Evolutionary conservation across 2,888 invertebrate species (phyloP).

Genomic region (Fabriciana adippe): DNA sequence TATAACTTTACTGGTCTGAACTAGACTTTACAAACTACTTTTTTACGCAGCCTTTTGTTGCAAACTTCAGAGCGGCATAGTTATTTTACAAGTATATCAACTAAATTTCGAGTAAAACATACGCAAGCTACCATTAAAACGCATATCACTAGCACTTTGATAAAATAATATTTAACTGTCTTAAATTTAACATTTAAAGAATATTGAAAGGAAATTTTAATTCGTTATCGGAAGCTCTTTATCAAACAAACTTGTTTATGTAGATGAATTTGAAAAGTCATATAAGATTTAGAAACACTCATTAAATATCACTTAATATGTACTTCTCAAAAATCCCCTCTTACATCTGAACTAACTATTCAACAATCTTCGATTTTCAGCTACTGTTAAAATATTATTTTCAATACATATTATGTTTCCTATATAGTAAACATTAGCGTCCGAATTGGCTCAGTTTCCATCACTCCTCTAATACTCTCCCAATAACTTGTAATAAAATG

Average conservation of each 20-base stretch:
- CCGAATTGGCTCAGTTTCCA: background rate
- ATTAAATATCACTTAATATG: no score
- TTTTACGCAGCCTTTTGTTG: no score
- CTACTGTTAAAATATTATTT: no score
- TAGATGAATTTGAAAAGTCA: background rate
- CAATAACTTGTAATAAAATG: conserved; percentile 16
- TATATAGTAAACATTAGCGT: background rate
- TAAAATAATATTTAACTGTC: conserved; percentile 7
- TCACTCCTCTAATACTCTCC: background rate
- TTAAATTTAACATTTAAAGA: background rate
- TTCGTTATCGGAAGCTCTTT: conserved; percentile 3
- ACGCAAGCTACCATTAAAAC: conserved; percentile 15
- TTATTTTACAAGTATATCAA: conserved; percentile 16
- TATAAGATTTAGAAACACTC: conserved; percentile 6
- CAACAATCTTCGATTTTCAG: no score
- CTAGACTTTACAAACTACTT: no score
- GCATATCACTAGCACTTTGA: conserved; percentile 25
- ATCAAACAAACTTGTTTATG: background rate
- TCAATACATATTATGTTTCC: no score
- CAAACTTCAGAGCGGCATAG: no score
- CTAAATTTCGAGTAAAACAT: conserved; percentile 17
- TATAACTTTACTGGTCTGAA: background rate
- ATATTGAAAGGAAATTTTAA: background rate
- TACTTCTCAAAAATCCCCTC: no score
- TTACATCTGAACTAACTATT: no score